Conservation (phyloP, 2,113 vertebrate species). For the Diadophis punctatus region DNA sequence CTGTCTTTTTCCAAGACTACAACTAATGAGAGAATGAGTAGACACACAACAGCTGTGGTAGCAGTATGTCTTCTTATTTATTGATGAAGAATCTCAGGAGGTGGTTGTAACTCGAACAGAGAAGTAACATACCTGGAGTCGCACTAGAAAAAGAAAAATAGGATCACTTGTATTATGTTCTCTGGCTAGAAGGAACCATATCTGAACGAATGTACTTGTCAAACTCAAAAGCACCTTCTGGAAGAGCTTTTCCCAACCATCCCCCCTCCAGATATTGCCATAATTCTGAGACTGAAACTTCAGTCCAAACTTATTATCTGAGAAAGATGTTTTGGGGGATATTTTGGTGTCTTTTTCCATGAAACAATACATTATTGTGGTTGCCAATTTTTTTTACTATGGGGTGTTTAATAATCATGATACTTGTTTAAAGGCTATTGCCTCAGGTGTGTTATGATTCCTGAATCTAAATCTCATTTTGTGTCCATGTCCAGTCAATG, state of each 20-base stretch:
- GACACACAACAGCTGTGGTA: constrained; percentile 64
- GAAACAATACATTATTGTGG: not conserved
- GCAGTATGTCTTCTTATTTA: constrained; percentile 69
- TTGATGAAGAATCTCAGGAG: constrained; percentile 69
- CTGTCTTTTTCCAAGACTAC: constrained; percentile 23
- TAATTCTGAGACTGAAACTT: not conserved
- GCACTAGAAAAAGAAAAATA: constrained; percentile 28
- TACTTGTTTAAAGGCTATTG: not conserved
- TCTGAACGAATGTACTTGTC: not conserved
- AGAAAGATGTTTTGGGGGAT: not conserved
- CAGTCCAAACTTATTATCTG: not conserved
- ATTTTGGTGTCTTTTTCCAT: not conserved
- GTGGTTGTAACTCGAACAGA: constrained; percentile 57
- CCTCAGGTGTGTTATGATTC: not conserved
- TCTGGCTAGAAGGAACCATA: not conserved
- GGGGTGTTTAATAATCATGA: not conserved
- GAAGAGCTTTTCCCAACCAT: not conserved
- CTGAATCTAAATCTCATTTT: not conserved
- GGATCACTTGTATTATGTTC: constrained; percentile 25
- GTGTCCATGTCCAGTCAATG: not conserved
- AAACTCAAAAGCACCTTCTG: not conserved
- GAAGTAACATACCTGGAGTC: constrained; percentile 36
- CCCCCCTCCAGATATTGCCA: not conserved
- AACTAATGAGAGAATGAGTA: constrained; percentile 58
- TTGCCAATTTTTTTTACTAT: not conserved